Evolutionary conservation across 2,113 vertebrate species (phyloP).

Genomic region (Poeciliopsis retropinna): DNA sequence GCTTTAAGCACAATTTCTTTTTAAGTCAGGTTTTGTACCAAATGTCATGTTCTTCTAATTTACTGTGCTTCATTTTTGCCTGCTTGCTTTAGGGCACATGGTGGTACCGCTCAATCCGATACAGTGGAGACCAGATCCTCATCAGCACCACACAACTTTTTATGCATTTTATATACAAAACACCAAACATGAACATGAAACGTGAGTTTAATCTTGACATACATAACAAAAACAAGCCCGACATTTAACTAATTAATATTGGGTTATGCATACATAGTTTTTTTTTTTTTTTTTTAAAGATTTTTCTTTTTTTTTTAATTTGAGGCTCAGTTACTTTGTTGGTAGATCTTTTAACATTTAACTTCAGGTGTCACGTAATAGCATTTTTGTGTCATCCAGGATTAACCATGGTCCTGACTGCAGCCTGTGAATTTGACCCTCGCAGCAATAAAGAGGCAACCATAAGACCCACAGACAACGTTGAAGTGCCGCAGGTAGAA

Average conservation of each 20-base stretch:
- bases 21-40: background rate
- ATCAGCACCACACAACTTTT: slow-evolving; percentile 98
- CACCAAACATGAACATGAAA: slow-evolving; percentile 99
- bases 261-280: background rate
- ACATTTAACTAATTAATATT: too few relatives aligned
- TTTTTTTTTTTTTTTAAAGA: background rate
- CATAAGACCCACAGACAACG: slow-evolving; percentile 95
- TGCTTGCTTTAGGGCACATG: slow-evolving; percentile 88
- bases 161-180: slow-evolving; percentile 98
- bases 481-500: slow-evolving; percentile 94
- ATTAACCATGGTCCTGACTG: slow-evolving; percentile 94
- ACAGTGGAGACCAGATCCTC: slow-evolving; percentile 98
- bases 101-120: slow-evolving; percentile 99
- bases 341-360: background rate
- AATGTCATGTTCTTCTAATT: background rate
- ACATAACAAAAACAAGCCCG: too few relatives aligned
- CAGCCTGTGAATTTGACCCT: slow-evolving; percentile 96
- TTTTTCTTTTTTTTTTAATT: too few relatives aligned
- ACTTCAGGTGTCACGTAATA: background rate
- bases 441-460: slow-evolving; percentile 98
- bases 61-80: background rate
- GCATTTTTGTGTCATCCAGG: slow-evolving; percentile 74
- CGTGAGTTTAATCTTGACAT: slow-evolving; percentile 86
- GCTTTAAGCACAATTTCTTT: slow-evolving; percentile 35
- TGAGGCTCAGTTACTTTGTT: background rate